A percentile compares a stretch with the other conserved stretches of the same genome.
Conservation (phyloP, 1,140 invertebrate species). For the Spodoptera litura region DNA sequence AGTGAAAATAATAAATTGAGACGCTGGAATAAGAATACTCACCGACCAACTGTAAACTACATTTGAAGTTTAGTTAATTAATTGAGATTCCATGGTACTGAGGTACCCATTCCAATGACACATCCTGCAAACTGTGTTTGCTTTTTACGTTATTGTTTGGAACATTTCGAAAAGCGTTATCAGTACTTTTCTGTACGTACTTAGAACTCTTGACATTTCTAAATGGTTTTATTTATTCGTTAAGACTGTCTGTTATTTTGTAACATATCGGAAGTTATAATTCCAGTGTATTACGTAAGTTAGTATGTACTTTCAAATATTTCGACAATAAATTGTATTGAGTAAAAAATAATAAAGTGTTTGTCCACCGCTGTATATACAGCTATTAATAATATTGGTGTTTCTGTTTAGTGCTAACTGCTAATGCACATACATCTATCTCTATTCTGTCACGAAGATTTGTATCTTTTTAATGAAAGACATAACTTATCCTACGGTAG, state of each 20-base stretch:
- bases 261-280: slow-evolving; percentile 26
- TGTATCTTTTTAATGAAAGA: background rate
- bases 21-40: no score
- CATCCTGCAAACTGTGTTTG: no score
- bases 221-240: slow-evolving; percentile 5
- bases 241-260: slow-evolving; percentile 35
- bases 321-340: slow-evolving; percentile 42
- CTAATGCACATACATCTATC: background rate
- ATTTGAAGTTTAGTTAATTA: no score
- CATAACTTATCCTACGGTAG: background rate
- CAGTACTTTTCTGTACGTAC: slow-evolving; percentile 6
- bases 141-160: no score
- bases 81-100: no score
- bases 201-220: slow-evolving; percentile 7
- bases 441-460: background rate
- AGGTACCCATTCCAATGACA: no score
- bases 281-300: background rate
- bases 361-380: slow-evolving; percentile 14
- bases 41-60: no score
- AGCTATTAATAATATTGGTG: slow-evolving; percentile 4
- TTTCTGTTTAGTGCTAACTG: background rate
- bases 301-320: slow-evolving; percentile 36
- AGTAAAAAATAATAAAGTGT: background rate
- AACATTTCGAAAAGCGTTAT: no score
- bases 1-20: no score